Evolutionary conservation across 2,797 vertebrate species (phyloP).

Genomic region (Zalophus californianus): DNA sequence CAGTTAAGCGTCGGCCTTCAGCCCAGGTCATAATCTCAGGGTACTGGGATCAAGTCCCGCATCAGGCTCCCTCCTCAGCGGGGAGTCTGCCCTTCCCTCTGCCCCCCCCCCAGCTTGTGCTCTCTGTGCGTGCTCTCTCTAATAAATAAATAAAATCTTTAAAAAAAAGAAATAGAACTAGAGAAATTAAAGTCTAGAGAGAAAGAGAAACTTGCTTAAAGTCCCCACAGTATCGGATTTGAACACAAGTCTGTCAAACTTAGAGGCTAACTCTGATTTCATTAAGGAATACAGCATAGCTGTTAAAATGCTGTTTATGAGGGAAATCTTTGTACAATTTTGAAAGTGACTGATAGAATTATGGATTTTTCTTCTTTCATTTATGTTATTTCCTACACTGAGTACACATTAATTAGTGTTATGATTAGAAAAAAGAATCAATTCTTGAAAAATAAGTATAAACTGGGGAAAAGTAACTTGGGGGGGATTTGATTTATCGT

Average conservation of each 20-base stretch:
- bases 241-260: neutral
- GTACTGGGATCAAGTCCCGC: neutral
- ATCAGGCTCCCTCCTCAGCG: neutral
- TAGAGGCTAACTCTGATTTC: neutral
- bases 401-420: neutral
- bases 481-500: slow-evolving; percentile 21
- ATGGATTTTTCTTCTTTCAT: neutral
- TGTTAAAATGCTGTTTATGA: slow-evolving; percentile 36
- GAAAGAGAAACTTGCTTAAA: slow-evolving; percentile 42
- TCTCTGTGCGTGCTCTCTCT: neutral
- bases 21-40: too few relatives aligned
- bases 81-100: neutral
- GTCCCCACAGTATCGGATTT: neutral
- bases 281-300: slow-evolving; percentile 12
- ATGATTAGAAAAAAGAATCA: neutral
- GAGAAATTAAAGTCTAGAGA: slow-evolving; percentile 30
- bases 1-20: too few relatives aligned
- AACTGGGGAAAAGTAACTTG: slow-evolving; percentile 26
- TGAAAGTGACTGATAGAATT: slow-evolving; percentile 2
- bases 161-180: neutral
- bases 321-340: neutral
- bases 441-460: slow-evolving; percentile 34
- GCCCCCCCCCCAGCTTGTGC: too few relatives aligned
- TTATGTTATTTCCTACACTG: slow-evolving; percentile 32
- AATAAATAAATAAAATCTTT: neutral